Evolutionary conservation across 2,888 invertebrate species (phyloP).

Genomic region (Rotaria socialis): DNA sequence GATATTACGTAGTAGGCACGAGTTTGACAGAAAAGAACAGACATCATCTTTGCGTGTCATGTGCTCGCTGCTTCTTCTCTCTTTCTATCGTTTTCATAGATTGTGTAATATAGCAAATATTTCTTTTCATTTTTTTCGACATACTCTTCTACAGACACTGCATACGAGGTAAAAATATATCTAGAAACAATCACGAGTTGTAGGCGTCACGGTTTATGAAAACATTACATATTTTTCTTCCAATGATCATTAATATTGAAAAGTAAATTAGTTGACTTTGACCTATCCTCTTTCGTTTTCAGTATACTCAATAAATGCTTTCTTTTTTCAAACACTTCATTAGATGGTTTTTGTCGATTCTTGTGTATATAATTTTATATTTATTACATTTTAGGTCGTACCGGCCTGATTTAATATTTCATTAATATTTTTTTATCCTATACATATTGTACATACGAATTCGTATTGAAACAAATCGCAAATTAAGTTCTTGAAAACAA

Average conservation of each 20-base stretch:
- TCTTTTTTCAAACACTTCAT: neutral
- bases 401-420: neutral
- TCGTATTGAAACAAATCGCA: too few relatives aligned
- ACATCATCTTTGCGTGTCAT: slow-evolving; percentile 1
- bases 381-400: neutral
- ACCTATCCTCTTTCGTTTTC: neutral
- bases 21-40: neutral
- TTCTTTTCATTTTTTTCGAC: neutral
- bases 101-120: slow-evolving; percentile 6
- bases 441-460: slow-evolving; percentile 7
- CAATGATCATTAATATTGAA: neutral
- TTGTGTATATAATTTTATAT: neutral
- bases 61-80: neutral
- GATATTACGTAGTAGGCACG: neutral
- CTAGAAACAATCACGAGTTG: neutral
- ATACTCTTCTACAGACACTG: neutral
- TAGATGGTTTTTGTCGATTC: neutral
- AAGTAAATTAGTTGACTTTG: neutral
- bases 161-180: neutral
- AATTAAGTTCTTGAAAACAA: neutral
- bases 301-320: neutral
- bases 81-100: neutral
- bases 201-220: neutral
- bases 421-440: neutral
- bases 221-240: neutral